Conservation (phyloP, 2,888 invertebrate species). For the Pecten maximus region DNA sequence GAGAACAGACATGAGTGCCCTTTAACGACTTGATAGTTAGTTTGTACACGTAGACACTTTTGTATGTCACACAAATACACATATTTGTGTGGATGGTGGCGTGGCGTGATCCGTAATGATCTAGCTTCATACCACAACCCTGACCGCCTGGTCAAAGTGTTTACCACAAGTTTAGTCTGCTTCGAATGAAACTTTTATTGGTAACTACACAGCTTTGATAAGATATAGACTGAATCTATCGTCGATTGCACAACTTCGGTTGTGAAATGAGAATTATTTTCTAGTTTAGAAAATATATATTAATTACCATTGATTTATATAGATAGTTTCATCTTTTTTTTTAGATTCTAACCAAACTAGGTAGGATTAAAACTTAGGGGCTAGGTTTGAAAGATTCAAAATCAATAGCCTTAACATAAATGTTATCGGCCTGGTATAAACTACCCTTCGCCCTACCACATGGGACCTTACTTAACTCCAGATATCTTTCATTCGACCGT, state of each 20-base stretch:
- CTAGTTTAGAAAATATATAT: no score
- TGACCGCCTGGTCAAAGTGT: background rate
- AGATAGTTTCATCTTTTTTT: no score
- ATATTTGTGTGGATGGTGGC: background rate
- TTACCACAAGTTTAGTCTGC: background rate
- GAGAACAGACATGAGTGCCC: background rate
- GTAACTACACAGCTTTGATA: no score
- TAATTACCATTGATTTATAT: no score
- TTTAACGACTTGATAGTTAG: background rate
- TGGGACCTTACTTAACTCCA: background rate
- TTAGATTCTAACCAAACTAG: background rate
- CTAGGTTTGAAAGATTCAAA: background rate
- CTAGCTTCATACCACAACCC: background rate
- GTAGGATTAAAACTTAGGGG: background rate
- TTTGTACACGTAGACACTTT: background rate
- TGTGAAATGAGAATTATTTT: no score
- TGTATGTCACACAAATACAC: background rate
- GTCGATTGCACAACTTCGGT: no score
- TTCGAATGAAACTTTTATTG: background rate
- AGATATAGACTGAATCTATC: no score
- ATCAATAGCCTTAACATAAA: background rate
- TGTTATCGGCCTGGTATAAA: background rate
- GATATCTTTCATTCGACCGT: slow-evolving; percentile 25
- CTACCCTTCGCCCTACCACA: background rate
- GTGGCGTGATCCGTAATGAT: background rate